Percentiles rank a stretch among this genome's conserved stretches.
phyloP scores from a whole-genome alignment of 2,113 vertebrate species.

The Bathybates hornii region DNA sequence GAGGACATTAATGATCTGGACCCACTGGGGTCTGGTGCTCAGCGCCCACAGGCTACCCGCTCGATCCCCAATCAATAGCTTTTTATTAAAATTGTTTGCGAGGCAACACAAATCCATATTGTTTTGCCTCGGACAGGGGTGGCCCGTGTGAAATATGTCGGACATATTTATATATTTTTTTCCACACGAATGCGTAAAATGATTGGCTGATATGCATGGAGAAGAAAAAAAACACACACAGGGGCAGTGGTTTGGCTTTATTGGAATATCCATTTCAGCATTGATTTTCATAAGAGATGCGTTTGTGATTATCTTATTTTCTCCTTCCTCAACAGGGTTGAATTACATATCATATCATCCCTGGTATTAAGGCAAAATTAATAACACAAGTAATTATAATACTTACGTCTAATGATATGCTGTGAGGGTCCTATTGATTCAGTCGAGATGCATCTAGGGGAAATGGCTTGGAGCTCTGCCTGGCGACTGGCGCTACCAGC shows the following conservation, averaged over 20 bases:
- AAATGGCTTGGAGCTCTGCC: slow-evolving; percentile 52
- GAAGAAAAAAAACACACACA: slow-evolving; percentile 14
- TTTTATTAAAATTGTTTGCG: slow-evolving; percentile 83
- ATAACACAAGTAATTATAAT: slow-evolving; percentile 76
- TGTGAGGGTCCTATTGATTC: slow-evolving; percentile 66
- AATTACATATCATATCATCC: slow-evolving; percentile 70
- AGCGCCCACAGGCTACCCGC: slow-evolving; percentile 62
- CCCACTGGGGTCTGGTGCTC: slow-evolving; percentile 65
- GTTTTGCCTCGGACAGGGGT: slow-evolving; percentile 65
- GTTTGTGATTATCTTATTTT: slow-evolving; percentile 75
- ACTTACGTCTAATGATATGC: slow-evolving; percentile 71
- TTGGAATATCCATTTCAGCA: slow-evolving; percentile 70
- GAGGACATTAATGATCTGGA: slow-evolving; percentile 76
- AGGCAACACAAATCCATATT: slow-evolving; percentile 79
- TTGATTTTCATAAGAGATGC: slow-evolving; percentile 74
- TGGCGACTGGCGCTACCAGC: slow-evolving; percentile 41
- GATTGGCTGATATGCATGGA: slow-evolving; percentile 69
- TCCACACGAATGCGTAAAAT: slow-evolving; percentile 64
- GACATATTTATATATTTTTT: slow-evolving; percentile 63
- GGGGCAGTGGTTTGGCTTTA: slow-evolving; percentile 46
- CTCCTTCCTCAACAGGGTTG: slow-evolving; percentile 61
- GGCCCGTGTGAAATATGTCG: slow-evolving; percentile 60
- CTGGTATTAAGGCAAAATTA: slow-evolving; percentile 73
- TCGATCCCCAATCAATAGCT: slow-evolving; percentile 76
- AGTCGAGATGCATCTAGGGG: slow-evolving; percentile 43